Base-by-base conservation (phyloP, 2,888 invertebrate genomes). In the Artemia sinica region DNA sequence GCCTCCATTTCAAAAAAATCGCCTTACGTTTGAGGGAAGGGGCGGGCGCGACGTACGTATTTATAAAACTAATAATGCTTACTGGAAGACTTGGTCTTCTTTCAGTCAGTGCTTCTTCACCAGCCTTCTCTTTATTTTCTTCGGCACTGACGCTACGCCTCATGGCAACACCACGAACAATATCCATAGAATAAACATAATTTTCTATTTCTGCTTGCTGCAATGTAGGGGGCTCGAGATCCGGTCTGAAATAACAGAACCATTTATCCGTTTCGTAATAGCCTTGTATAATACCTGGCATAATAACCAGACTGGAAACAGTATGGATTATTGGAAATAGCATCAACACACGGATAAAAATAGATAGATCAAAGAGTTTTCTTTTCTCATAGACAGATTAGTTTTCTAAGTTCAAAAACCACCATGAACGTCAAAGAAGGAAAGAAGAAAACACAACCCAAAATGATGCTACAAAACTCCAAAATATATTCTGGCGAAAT, bases 191-290 rank as follows among this genome's bases (percentile, higher is more conserved):
- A 80, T 89, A 91, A 13, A 84, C 78, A 74, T 84, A 83, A 77
- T 88, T 87, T 78, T 90, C 90, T 79, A 91, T 89, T 65, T 89
- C 86, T 66, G 90, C 90, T 77, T 90, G 89, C 76, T 91, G 91
- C 68, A 91, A 72, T 73, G 88, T 80, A 5, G 91, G 91, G 48
- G 90, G 87, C 75, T 87, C 86, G 69, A 91, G 82, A 66, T 84
- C 81, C 71, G 82, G 81, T 70, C 86, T 81, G 74, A 84, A 80
- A 74, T 76, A 77, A 69, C 81, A 78, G 69, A 81, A 81, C 74
- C 82, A 76, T 80, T 80, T 58, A 50, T 69, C 8, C 13, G 52
- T 18, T 69, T 50, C 10, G 18, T 13, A 67, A 12, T 51, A 51
- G 66, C 11, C 10, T 13, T 41, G 28, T 4, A 28, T 28, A 28